Evolutionary conservation across 2,113 vertebrate species (phyloP).

Genomic region (Desmodus rotundus): DNA sequence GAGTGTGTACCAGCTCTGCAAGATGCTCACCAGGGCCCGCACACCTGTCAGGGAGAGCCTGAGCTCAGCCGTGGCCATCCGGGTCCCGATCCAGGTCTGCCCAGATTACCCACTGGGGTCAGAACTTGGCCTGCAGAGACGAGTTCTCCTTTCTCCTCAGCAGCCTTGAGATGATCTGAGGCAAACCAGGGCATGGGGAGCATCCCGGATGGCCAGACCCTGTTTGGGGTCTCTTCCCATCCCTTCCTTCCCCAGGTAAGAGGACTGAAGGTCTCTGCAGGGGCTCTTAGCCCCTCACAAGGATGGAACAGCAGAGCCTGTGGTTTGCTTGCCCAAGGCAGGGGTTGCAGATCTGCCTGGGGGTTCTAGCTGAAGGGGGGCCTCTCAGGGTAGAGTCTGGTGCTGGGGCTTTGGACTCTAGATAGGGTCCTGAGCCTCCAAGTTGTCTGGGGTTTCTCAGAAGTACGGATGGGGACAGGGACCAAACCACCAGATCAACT

Average conservation of each 20-base stretch:
- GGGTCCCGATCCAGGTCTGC: slow-evolving; percentile 20
- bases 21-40: slow-evolving; percentile 94
- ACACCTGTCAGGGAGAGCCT: slow-evolving; percentile 82
- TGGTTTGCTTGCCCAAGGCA: not conserved
- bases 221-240: slow-evolving; percentile 15
- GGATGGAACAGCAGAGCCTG: not conserved
- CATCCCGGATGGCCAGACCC: slow-evolving; percentile 16
- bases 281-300: slow-evolving; percentile 9
- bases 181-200: slow-evolving; percentile 47
- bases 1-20: slow-evolving; percentile 98
- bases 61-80: slow-evolving; percentile 35
- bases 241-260: slow-evolving; percentile 15
- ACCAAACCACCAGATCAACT: slow-evolving; percentile 17
- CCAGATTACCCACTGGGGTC: slow-evolving; percentile 18
- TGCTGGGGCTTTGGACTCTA: slow-evolving; percentile 24
- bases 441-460: slow-evolving; percentile 20
- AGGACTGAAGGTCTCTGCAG: not conserved
- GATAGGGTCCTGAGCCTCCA: not conserved
- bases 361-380: slow-evolving; percentile 8
- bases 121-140: not conserved
- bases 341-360: not conserved
- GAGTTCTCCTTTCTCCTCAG: slow-evolving; percentile 45
- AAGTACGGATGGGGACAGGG: not conserved
- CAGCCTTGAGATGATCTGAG: slow-evolving; percentile 49
- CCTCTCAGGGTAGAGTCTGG: not conserved